A percentile compares a stretch with the other conserved stretches of the same genome.
These are phyloP conservation scores for Amphiprion ocellaris DNA, from an alignment of 2,113 vertebrate genomes.

Conservation along the genomic window DNA sequence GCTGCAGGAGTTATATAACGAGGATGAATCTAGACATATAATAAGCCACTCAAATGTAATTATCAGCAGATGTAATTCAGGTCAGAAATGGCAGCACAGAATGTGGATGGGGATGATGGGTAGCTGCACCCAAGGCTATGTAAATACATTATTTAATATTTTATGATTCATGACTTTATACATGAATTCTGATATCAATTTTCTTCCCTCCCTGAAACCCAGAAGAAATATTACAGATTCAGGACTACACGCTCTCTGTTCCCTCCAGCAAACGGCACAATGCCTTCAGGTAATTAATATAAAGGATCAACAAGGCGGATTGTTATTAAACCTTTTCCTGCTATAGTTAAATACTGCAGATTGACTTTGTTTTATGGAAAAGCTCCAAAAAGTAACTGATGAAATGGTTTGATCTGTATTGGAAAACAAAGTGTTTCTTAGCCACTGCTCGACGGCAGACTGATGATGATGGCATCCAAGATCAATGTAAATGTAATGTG, in stretches of 20 bases:
- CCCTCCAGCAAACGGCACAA: slow-evolving; percentile 8
- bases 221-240: slow-evolving; percentile 52
- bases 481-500: slow-evolving; percentile 17
- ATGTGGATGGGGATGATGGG: slow-evolving; percentile 39
- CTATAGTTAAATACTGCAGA: neutral
- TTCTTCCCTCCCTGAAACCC: slow-evolving; percentile 42
- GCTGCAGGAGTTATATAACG: slow-evolving; percentile 35
- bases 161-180: slow-evolving; percentile 63
- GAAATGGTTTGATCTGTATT: slow-evolving; percentile 11
- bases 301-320: slow-evolving; percentile 8
- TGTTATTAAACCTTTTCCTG: slow-evolving; percentile 9
- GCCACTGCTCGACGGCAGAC: neutral
- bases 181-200: slow-evolving; percentile 57
- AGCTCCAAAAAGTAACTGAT: neutral
- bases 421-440: slow-evolving; percentile 13
- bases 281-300: slow-evolving; percentile 51
- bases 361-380: slow-evolving; percentile 4
- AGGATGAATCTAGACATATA: slow-evolving; percentile 35
- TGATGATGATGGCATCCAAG: slow-evolving; percentile 10
- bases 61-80: slow-evolving; percentile 61
- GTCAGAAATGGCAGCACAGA: slow-evolving; percentile 52
- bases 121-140: slow-evolving; percentile 48
- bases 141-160: slow-evolving; percentile 69
- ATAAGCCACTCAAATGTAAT: slow-evolving; percentile 62
- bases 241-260: slow-evolving; percentile 30